Evolutionary conservation across 1,140 invertebrate genomes (phyloP).

Genomic region (Brachionus koreanus): DNA sequence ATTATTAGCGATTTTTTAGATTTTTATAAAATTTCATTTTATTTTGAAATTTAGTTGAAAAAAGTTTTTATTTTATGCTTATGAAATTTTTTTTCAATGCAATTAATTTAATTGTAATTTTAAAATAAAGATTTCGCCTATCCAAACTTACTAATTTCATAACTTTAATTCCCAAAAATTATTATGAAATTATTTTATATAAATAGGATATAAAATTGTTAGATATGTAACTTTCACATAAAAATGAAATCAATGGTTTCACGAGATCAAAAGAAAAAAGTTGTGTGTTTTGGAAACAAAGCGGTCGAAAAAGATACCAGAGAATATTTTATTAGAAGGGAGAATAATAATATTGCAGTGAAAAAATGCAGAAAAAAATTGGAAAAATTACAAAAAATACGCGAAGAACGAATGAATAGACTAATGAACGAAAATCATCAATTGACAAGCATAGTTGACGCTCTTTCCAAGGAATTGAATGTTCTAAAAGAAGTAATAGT

Average conservation of each 20-base stretch:
- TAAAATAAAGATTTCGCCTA: background rate
- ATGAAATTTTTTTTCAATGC: too few species aligned
- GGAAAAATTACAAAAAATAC: conserved; percentile 84
- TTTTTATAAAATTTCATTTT: too few species aligned
- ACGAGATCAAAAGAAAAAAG: background rate
- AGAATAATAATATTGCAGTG: conserved; percentile 90
- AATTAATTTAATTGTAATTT: background rate
- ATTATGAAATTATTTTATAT: background rate
- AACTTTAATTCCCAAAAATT: background rate
- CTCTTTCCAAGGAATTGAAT: conserved; percentile 84
- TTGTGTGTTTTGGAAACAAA: conserved; percentile 60
- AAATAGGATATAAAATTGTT: background rate
- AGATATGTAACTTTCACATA: background rate
- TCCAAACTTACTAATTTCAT: background rate
- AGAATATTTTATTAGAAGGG: conserved; percentile 79
- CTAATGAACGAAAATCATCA: conserved; percentile 85
- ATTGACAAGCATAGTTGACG: conserved; percentile 82
- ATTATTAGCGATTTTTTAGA: too few species aligned
- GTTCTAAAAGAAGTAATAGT: conserved; percentile 74
- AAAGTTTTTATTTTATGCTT: too few species aligned
- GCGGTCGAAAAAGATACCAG: conserved; percentile 82
- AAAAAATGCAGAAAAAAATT: conserved; percentile 92
- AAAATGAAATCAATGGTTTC: background rate
- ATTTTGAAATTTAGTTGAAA: too few species aligned
- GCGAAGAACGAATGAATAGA: conserved; percentile 88